Evolutionary conservation across 2,888 invertebrate species (phyloP), one percentile per base, ranked within the genome.

Genomic region (Dendrolimus pini): DNA sequence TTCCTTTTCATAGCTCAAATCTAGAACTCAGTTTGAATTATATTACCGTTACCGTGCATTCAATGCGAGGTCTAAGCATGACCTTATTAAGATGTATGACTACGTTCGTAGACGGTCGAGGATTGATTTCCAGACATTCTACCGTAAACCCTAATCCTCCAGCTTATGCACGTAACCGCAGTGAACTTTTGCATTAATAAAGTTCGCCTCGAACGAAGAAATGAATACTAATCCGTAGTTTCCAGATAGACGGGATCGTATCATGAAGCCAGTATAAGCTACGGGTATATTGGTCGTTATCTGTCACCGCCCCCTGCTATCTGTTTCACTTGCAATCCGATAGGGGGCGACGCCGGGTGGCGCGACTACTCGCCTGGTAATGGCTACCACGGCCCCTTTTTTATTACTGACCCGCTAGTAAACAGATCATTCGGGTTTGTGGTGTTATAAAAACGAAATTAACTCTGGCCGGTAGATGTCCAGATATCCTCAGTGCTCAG

Each of bases 341-440:
- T 89, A 90, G 89, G 89, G 89, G 89, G 89, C 89, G 87, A 85
- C 79, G 72, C 74, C 74, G 79, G 74, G 77, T 77, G 77, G 75
- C 80, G 80, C 72, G 79, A 75, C 82, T 82, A 82, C 85, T 86
- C 83, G 77, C 80, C 77, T 74, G 69, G 81, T 88, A 88, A 88
- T 87, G 83, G 85, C 85, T 81, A 85, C 86, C 82, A 80, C 87
- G 83, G 85, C 86, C 89, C 86, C 82, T 30, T 79, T 87, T 90
- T 90, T 90, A 90, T 88, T 88, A 89, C 89, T 88, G 86, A 85
- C 86, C 89, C 89, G 89, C 89, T 87, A 90, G 89, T 90, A 90
- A 89, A 90, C 89, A 90, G 89, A 89, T 89, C 89, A 89, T 90
- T 89, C 88, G 85, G 88, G 86, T 89, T 89, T 89, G 89, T 89